phyloP scores from a whole-genome alignment of 1,140 invertebrate genomes.

The Drosophila arawakana region DNA sequence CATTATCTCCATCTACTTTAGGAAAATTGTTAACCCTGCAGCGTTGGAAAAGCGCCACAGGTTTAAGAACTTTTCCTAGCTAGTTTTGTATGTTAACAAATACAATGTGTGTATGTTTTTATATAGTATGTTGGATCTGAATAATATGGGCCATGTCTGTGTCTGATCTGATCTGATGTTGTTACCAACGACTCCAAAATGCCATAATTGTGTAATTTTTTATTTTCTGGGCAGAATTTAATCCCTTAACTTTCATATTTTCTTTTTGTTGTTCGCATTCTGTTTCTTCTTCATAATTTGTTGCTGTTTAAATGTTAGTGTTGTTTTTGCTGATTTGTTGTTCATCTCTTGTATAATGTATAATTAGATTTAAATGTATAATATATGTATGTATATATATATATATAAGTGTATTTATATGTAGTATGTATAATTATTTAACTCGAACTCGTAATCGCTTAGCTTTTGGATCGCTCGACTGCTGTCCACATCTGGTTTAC shows the following conservation, averaged over 20 bases:
- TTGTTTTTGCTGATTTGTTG: slow-evolving; percentile 58
- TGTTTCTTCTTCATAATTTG: slow-evolving; percentile 49
- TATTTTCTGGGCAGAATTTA: neutral
- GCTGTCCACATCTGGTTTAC: neutral
- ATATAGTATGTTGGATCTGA: slow-evolving; percentile 2
- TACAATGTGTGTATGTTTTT: slow-evolving; percentile 34
- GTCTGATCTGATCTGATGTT: neutral
- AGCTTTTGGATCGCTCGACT: slow-evolving; percentile 46
- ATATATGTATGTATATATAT: slow-evolving; percentile 46
- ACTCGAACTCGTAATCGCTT: slow-evolving; percentile 77
- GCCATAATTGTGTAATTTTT: slow-evolving; percentile 1
- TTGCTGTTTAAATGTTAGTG: slow-evolving; percentile 36
- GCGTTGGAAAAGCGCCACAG: neutral
- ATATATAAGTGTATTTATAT: slow-evolving; percentile 43
- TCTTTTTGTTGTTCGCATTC: slow-evolving; percentile 11
- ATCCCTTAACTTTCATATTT: neutral
- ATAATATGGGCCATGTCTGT: too few species aligned
- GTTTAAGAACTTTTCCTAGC: slow-evolving; percentile 30
- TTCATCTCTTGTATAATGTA: slow-evolving; percentile 54
- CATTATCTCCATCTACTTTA: slow-evolving; percentile 4
- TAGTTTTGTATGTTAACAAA: slow-evolving; percentile 21
- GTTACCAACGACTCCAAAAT: neutral
- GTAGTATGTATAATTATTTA: slow-evolving; percentile 75
- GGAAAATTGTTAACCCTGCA: slow-evolving; percentile 31
- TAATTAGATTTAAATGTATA: slow-evolving; percentile 79